phyloP scores from a whole-genome alignment of 2,113 vertebrate genomes.

The Antechinus stuartii region DNA sequence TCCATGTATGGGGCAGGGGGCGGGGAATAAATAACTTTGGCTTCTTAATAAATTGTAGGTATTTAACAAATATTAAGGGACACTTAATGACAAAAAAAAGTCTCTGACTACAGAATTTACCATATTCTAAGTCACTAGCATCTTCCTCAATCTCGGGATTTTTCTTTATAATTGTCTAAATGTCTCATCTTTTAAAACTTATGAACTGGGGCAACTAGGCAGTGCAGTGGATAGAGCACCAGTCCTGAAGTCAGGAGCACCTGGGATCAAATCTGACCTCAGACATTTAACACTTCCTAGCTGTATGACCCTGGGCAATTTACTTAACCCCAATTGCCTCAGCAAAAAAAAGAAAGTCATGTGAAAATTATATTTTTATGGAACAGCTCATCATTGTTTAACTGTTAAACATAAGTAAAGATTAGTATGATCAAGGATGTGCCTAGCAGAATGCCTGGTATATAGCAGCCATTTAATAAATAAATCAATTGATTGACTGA shows the following conservation, averaged over 20 bases:
- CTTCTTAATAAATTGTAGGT: slow-evolving; percentile 1
- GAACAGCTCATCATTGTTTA: slow-evolving; percentile 26
- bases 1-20: not conserved
- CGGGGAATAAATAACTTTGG: not conserved
- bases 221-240: no score
- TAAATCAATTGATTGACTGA: not conserved
- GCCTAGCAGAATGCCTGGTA: no score
- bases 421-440: no score
- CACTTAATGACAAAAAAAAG: not conserved
- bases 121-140: slow-evolving; percentile 7
- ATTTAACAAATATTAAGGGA: not conserved
- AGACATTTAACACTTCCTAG: no score
- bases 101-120: no score
- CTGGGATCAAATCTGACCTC: no score
- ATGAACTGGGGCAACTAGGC: not conserved
- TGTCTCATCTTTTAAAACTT: not conserved
- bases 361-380: slow-evolving; percentile 15
- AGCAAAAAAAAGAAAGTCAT: not conserved
- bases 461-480: not conserved
- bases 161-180: not conserved
- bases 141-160: not conserved
- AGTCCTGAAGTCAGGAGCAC: no score
- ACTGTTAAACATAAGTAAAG: not conserved
- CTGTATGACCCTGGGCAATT: no score
- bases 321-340: no score